These are phyloP conservation scores for Meganola albula DNA, from an alignment of 2,888 invertebrate genomes.

Conservation along the genomic window DNA sequence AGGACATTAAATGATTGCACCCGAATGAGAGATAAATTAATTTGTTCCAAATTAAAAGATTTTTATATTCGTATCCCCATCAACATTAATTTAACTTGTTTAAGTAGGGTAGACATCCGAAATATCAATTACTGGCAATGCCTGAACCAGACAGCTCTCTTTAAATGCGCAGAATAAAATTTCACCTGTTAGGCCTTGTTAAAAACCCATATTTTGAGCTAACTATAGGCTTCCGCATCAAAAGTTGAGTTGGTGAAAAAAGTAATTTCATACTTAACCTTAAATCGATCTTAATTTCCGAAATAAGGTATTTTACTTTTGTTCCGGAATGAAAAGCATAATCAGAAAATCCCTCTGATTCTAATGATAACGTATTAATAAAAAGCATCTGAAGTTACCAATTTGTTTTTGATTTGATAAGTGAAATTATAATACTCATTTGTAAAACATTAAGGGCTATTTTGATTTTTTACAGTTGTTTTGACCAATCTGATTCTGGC, in stretches of 20 bases:
- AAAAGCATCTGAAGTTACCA: no score
- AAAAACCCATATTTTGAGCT: constrained; percentile 52
- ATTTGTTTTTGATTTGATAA: no score
- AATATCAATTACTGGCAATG: constrained; percentile 26
- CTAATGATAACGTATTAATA: no score
- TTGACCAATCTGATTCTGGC: constrained; percentile 24
- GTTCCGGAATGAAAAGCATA: constrained; percentile 28
- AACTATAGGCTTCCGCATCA: constrained; percentile 50
- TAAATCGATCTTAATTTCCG: constrained; percentile 30
- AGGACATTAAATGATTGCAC: no score
- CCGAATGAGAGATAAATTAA: no score
- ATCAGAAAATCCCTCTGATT: constrained; percentile 22
- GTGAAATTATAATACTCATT: no score
- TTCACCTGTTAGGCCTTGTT: constrained; percentile 41
- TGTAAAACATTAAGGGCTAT: no score
- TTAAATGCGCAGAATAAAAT: constrained; percentile 30
- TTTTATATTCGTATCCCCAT: no score
- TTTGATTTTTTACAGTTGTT: no score
- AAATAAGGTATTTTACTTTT: constrained; percentile 27
- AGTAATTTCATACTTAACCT: constrained; percentile 29
- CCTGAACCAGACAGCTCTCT: constrained; percentile 25
- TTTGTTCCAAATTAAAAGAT: no score
- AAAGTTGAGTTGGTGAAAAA: constrained; percentile 26
- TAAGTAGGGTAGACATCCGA: no score
- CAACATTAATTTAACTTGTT: no score